phyloP scores from a whole-genome alignment of 2,888 invertebrate species.

The Beris morrisii region DNA sequence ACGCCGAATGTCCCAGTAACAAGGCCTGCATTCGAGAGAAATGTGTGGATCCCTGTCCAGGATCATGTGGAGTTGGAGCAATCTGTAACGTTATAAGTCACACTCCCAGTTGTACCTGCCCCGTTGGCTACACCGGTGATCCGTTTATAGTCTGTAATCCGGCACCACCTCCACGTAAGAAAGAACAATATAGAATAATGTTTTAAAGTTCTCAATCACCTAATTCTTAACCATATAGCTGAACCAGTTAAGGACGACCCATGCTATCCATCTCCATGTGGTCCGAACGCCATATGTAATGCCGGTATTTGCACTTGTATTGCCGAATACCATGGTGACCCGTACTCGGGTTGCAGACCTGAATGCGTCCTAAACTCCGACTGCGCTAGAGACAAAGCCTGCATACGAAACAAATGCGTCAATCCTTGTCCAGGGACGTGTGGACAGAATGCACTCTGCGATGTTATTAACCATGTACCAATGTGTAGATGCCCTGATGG shows the following conservation, averaged over 20 bases:
- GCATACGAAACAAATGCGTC: slow-evolving; percentile 68
- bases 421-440: slow-evolving; percentile 74
- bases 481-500: slow-evolving; percentile 71
- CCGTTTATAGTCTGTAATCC: slow-evolving; percentile 63
- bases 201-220: too few relatives aligned
- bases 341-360: slow-evolving; percentile 69
- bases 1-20: slow-evolving; percentile 69
- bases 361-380: slow-evolving; percentile 71
- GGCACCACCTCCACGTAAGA: slow-evolving; percentile 56
- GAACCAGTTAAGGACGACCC: slow-evolving; percentile 60
- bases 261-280: slow-evolving; percentile 74
- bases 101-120: slow-evolving; percentile 69
- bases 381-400: slow-evolving; percentile 67
- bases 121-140: slow-evolving; percentile 64
- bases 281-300: slow-evolving; percentile 72
- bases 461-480: slow-evolving; percentile 71
- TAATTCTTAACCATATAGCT: slow-evolving; percentile 41
- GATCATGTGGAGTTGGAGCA: slow-evolving; percentile 66
- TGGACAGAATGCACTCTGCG: slow-evolving; percentile 68
- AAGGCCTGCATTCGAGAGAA: slow-evolving; percentile 74
- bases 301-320: slow-evolving; percentile 68
- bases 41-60: slow-evolving; percentile 70
- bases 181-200: too few relatives aligned
- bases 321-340: slow-evolving; percentile 71
- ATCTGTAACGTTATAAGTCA: slow-evolving; percentile 69